Evolutionary conservation across 2,888 invertebrate genomes (phyloP), one percentile per base, ranked within the genome.

Genomic region (Nasonovia ribisnigri): DNA sequence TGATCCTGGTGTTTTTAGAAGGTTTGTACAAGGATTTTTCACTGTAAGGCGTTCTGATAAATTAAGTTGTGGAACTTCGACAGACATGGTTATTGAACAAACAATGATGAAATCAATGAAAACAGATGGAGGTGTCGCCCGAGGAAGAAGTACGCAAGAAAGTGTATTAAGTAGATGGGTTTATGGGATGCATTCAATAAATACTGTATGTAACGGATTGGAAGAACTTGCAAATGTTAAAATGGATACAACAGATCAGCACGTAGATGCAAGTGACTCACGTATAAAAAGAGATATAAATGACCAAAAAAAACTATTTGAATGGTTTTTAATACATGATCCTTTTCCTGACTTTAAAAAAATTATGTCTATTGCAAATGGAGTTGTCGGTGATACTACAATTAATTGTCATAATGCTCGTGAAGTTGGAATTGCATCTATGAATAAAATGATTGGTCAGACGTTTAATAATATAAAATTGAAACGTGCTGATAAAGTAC

Each of bases 71-170:
- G 94, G 95, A 51, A 88, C 36, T 51, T 48, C 48, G 48, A 48
- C 48, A 48, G 48, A 95, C 89, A 92, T 94, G 94, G 95, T 95
- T 20, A 95, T 95, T 89, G 95, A 96, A 93, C 95, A 95, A 94
- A 94, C 93, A 0, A 88, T 95, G 13, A 95, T 95, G 87, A 43
- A 36, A 48, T 95, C 91, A 95, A 95, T 95, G 95, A 95, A 95
- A 94, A 94, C 94, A 46, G 11, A 24, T 77, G 95, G 95, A n/a
- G 95, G 95, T 51, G 91, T 95, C 4, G 16, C 51, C 4, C 51
- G n/a, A 51, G 16, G 51, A 51, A 51, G 51, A 51, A 51, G 51
- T 51, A 51, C 13, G 4, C 16, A 16, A 60, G 60, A 60, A 10
- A 60, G 60, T 29, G 60, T 29, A 1, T 5, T 60, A 29, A n/a